phyloP scores from a whole-genome alignment of 2,113 vertebrate species.

The Oceanites oceanicus region DNA sequence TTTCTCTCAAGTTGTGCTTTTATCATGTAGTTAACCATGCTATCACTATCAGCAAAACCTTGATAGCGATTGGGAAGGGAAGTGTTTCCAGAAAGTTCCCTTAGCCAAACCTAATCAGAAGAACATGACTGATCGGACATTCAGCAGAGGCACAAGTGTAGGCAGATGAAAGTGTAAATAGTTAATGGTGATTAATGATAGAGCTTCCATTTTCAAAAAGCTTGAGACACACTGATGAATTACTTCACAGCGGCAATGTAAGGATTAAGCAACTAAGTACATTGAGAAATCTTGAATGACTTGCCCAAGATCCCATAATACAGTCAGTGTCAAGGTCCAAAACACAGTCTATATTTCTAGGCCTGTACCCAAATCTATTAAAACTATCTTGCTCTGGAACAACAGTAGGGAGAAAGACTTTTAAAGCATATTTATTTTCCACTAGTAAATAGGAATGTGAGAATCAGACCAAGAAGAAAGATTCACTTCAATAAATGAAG shows the following conservation, averaged over 20 bases:
- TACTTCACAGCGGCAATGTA: not conserved
- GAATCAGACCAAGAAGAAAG: not conserved
- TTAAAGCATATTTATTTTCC: not conserved
- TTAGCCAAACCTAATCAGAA: not conserved
- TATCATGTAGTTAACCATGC: not conserved
- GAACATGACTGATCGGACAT: not conserved
- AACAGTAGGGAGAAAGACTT: not conserved
- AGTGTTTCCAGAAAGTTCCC: not conserved
- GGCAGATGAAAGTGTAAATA: not conserved
- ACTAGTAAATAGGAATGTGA: not conserved
- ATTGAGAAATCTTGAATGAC: not conserved
- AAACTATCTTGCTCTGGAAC: not conserved
- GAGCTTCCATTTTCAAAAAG: not conserved
- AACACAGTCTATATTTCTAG: not conserved
- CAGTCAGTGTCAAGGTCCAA: not conserved
- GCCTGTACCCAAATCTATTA: not conserved
- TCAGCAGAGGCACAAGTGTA: not conserved
- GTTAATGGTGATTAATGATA: not conserved
- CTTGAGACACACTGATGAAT: not conserved
- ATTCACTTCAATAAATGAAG: not conserved
- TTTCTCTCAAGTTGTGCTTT: not conserved
- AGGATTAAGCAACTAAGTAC: not conserved
- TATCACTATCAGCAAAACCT: not conserved
- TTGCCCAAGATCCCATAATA: not conserved
- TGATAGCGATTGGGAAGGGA: not conserved